phyloP scores from a whole-genome alignment of 2,113 vertebrate species.

The Centropus bengalensis region DNA sequence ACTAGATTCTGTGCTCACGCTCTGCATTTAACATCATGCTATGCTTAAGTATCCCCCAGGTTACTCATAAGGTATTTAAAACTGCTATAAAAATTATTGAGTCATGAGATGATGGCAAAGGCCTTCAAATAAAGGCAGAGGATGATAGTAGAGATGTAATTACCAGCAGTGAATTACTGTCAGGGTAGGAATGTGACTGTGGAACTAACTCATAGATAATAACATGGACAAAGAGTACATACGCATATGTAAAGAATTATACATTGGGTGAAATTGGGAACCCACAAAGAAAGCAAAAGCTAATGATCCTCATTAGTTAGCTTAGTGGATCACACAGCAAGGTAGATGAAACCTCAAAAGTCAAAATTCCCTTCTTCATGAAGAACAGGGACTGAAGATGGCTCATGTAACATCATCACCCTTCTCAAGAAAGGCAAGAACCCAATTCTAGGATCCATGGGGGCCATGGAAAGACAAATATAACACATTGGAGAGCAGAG shows the following conservation, averaged over 20 bases:
- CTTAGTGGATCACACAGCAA: background rate
- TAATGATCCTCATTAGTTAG: background rate
- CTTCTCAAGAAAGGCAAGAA: background rate
- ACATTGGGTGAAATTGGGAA: background rate
- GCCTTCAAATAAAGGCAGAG: background rate
- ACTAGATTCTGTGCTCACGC: background rate
- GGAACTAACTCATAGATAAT: background rate
- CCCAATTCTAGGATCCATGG: background rate
- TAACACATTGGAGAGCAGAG: background rate
- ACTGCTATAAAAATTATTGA: background rate
- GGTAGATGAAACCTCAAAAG: background rate
- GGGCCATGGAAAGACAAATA: background rate
- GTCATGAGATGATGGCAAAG: background rate
- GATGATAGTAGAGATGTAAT: background rate
- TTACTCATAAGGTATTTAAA: background rate
- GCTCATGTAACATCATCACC: background rate
- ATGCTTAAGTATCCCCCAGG: background rate
- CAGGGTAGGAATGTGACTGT: background rate
- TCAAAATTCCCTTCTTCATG: background rate
- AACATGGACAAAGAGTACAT: accelerated
- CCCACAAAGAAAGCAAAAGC: background rate
- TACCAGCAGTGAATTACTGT: background rate
- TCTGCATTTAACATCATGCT: background rate
- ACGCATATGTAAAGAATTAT: background rate
- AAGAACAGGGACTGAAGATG: background rate